Percentiles rank a stretch among this genome's conserved stretches.
Evolutionary conservation across 2,113 vertebrate species (phyloP).

Genomic region (Psophia crepitans): DNA sequence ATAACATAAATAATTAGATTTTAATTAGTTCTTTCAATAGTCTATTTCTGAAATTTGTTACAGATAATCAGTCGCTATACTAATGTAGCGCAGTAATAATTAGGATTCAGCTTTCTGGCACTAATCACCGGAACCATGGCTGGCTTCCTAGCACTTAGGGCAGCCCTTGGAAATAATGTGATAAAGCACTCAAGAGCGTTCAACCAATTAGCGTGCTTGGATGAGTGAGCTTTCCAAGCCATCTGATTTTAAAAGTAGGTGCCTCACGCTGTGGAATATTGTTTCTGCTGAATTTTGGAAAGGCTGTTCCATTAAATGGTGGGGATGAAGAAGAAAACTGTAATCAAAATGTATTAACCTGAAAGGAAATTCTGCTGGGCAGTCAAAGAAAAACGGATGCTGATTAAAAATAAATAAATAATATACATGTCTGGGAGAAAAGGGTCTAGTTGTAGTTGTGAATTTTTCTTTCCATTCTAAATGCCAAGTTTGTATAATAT

Average conservation of each 20-base stretch:
- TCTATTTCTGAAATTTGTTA: conserved; percentile 42
- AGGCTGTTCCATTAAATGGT: not conserved
- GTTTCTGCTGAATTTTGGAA: not conserved
- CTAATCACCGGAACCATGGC: not conserved
- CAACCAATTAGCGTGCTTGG: conserved; percentile 15
- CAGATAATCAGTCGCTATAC: conserved; percentile 12
- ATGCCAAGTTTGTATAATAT: not conserved
- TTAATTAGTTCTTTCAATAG: conserved; percentile 57
- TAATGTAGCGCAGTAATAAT: conserved; percentile 18
- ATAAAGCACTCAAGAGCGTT: conserved; percentile 20
- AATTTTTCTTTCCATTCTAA: not conserved
- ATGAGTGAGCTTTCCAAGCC: conserved; percentile 47
- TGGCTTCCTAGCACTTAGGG: conserved; percentile 34
- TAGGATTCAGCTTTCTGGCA: conserved; percentile 43
- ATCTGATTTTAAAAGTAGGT: conserved; percentile 25
- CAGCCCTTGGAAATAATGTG: conserved; percentile 50
- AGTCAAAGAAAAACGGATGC: not conserved
- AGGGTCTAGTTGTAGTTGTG: not conserved
- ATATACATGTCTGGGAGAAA: not conserved
- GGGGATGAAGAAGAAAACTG: not conserved
- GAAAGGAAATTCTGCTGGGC: not conserved
- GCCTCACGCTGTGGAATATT: conserved; percentile 17
- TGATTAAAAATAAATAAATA: too few species aligned
- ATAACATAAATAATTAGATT: conserved; percentile 41
- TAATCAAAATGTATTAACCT: not conserved